phyloP scores from a whole-genome alignment of 2,888 invertebrate species.

The Heliconius hortense region DNA sequence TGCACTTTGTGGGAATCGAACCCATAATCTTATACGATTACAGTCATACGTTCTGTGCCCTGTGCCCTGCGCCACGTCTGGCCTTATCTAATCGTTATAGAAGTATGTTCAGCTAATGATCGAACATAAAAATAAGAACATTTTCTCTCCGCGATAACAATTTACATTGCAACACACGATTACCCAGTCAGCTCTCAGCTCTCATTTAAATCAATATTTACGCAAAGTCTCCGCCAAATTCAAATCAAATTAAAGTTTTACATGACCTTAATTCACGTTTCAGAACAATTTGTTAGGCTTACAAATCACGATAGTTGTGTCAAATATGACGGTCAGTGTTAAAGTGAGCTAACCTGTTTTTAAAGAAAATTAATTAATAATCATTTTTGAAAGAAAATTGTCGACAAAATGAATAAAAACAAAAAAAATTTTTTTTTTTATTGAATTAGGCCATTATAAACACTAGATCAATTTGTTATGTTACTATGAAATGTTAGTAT shows the following conservation, averaged over 20 bases:
- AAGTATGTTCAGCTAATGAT: background rate
- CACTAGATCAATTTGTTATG: too few species aligned
- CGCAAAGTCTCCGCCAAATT: slow-evolving; percentile 47
- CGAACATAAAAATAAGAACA: background rate
- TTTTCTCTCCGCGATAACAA: slow-evolving; percentile 6
- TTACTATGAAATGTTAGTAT: background rate
- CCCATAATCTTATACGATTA: too few species aligned
- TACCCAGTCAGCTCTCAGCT: background rate
- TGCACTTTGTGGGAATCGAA: too few species aligned
- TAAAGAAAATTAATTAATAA: background rate
- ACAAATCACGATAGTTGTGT: slow-evolving; percentile 56
- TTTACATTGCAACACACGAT: slow-evolving; percentile 24
- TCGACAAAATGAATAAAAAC: too few species aligned
- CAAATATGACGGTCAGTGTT: slow-evolving; percentile 46
- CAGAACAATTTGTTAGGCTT: slow-evolving; percentile 34
- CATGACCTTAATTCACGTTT: slow-evolving; percentile 33
- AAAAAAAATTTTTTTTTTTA: too few species aligned
- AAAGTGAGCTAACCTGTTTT: background rate
- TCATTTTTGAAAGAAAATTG: too few species aligned
- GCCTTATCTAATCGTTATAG: background rate
- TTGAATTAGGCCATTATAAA: too few species aligned
- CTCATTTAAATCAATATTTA: slow-evolving; percentile 19
- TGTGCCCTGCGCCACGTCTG: too few species aligned
- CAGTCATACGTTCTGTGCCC: too few species aligned
- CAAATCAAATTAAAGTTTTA: slow-evolving; percentile 33